These are phyloP conservation scores for Nycteola revayana DNA, from an alignment of 2,888 invertebrate genomes.

Conservation along the genomic window DNA sequence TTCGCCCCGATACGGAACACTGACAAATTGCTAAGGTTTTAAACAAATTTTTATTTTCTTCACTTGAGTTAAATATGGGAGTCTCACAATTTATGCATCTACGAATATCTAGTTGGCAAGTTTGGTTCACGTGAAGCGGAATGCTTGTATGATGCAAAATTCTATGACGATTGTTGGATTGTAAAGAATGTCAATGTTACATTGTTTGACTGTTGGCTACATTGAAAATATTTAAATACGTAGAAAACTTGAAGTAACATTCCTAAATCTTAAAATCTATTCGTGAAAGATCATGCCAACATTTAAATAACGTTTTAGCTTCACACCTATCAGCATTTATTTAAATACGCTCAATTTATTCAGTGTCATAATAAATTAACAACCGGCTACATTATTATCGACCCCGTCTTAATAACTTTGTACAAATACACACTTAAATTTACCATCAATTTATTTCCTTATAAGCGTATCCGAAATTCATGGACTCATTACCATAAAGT, in stretches of 20 bases:
- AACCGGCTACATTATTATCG: constrained; percentile 27
- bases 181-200: constrained; percentile 26
- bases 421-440: constrained; percentile 23
- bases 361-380: constrained; percentile 23
- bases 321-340: too few relatives aligned
- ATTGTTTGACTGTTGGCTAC: not conserved
- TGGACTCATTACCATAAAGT: constrained; percentile 47
- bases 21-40: constrained; percentile 75
- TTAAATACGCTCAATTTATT: constrained; percentile 11
- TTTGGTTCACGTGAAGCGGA: constrained; percentile 16
- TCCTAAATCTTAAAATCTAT: constrained; percentile 8
- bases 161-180: constrained; percentile 11
- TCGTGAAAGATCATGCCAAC: not conserved
- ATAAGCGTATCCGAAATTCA: constrained; percentile 27
- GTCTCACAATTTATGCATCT: constrained; percentile 27
- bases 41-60: constrained; percentile 49
- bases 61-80: constrained; percentile 27
- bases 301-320: too few relatives aligned
- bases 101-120: constrained; percentile 12
- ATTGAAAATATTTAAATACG: too few relatives aligned
- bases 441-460: constrained; percentile 24
- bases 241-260: constrained; percentile 12
- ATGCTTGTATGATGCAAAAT: constrained; percentile 18
- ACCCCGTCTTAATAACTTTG: constrained; percentile 21
- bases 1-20: constrained; percentile 64